These are phyloP conservation scores for Dufourea novaeangliae DNA, from an alignment of 1,140 invertebrate genomes.

Conservation along the genomic window DNA sequence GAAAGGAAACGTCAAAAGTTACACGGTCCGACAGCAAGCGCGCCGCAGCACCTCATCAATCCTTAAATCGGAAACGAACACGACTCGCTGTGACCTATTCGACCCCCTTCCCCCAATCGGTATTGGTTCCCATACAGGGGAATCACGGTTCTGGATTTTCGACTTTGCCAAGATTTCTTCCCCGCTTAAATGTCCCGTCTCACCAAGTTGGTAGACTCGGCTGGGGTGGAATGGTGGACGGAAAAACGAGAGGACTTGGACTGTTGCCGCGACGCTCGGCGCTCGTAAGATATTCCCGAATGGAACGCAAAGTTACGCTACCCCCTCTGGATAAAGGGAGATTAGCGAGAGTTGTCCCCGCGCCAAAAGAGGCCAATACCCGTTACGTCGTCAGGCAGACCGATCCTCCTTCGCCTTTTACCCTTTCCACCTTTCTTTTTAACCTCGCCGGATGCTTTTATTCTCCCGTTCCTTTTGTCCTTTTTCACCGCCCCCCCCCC, in stretches of 20 bases:
- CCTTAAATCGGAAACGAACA: conserved; percentile 20
- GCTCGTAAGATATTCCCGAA: conserved; percentile 66
- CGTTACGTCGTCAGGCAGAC: conserved; percentile 46
- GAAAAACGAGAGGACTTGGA: conserved; percentile 53
- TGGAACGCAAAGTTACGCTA: conserved; percentile 66
- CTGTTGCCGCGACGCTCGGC: conserved; percentile 54
- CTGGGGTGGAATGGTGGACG: conserved; percentile 10
- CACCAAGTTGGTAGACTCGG: not conserved
- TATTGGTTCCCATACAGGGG: not conserved
- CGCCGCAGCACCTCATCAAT: not conserved
- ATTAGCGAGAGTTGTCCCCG: conserved; percentile 71
- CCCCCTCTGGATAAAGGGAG: conserved; percentile 59
- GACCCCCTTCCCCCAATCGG: not conserved
- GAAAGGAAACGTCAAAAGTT: not conserved
- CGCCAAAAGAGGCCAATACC: conserved; percentile 68
- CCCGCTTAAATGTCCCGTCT: conserved; percentile 17
- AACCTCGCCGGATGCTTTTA: conserved; percentile 21
- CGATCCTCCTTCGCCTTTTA: conserved; percentile 47
- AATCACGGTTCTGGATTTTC: conserved; percentile 44
- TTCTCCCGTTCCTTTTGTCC: conserved; percentile 9
- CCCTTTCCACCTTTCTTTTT: conserved; percentile 17
- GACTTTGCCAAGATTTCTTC: conserved; percentile 43
- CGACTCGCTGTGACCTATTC: conserved; percentile 12
- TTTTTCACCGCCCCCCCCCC: not conserved
- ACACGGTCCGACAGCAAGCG: not conserved